Base-by-base conservation (phyloP, 2,797 vertebrate genomes). In the Alcedo atthis region DNA sequence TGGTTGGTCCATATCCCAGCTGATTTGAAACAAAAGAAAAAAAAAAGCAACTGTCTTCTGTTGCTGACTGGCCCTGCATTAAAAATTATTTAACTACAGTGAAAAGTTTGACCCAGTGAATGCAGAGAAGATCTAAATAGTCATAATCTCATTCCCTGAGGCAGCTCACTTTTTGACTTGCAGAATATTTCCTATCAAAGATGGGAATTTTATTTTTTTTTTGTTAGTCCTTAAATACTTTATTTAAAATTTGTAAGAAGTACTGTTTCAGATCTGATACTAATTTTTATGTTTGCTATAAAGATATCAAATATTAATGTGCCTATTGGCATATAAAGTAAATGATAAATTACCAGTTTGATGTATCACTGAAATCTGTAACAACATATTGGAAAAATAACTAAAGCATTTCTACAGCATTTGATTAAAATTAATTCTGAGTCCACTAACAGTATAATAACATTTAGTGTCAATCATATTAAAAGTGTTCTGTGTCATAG, bases 381-480 rank as follows among this genome's bases (percentile, higher is more conserved):
- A 81, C n/a, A 93, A 92, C 55, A 70, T 20, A 88, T 37, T 89
- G 76, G 64, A 96, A 96, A 95, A 35, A 87, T 58, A 97, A 89
- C 77, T 93, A 89, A 95, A 95, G 49, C 18, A 61, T 91, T 96
- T 90, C 80, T 90, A 81, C 40, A 57, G 33, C 49, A 92, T 96
- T 96, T 97, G 97, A 97, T 95, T 97, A 95, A 97, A 97, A 97
- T 97, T 93, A 97, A 93, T 97, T 96, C 93, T 97, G 97, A 97
- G 86, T 93, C 90, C 93, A 94, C 85, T 95, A 97, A 94, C 77
- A 95, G 57, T 81, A 86, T 92, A 96, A 97, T 97, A 97, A 96
- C 82, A 96, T 97, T 97, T 94, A 95, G 53, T 90, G 97, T 96
- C 97, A 97, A 96, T 98, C 97, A 97, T 95, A 97, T 96, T 49